These are phyloP conservation scores for Chaetodon trifascialis DNA, from an alignment of 2,113 vertebrate species.

Conservation along the genomic window DNA sequence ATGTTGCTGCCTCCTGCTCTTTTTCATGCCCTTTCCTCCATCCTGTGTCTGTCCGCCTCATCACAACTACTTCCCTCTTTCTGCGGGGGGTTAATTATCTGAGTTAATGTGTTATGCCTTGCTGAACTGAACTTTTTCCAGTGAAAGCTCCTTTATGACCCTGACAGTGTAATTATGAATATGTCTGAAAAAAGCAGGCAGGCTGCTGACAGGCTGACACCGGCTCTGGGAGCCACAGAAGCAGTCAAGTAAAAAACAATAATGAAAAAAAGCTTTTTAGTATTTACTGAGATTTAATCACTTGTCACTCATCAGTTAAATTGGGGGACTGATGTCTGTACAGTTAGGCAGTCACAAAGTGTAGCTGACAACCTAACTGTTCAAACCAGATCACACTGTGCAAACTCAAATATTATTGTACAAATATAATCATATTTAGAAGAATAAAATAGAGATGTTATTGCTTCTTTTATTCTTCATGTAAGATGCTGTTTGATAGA, in stretches of 20 bases:
- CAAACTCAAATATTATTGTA: conserved; percentile 18
- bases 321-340: not conserved
- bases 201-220: conserved; percentile 41
- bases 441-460: not conserved
- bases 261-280: conserved; percentile 34
- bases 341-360: not conserved
- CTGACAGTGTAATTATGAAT: conserved; percentile 74
- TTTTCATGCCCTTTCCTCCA: conserved; percentile 2
- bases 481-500: conserved; percentile 19
- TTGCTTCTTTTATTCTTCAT: conserved; percentile 19
- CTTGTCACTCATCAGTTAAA: conserved; percentile 19
- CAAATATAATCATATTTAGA: conserved; percentile 19
- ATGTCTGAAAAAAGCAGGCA: conserved; percentile 36
- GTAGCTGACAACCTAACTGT: conserved; percentile 10
- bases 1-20: not conserved
- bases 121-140: conserved; percentile 45
- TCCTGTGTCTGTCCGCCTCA: conserved; percentile 38
- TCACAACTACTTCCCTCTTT: conserved; percentile 32
- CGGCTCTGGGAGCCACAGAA: conserved; percentile 41
- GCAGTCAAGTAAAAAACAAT: not conserved
- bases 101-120: conserved; percentile 67
- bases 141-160: conserved; percentile 63
- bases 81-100: conserved; percentile 68
- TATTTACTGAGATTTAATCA: conserved; percentile 42
- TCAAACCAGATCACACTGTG: conserved; percentile 27